These are phyloP conservation scores for Anseranas semipalmata DNA, from an alignment of 2,113 vertebrate species.

Conservation along the genomic window DNA sequence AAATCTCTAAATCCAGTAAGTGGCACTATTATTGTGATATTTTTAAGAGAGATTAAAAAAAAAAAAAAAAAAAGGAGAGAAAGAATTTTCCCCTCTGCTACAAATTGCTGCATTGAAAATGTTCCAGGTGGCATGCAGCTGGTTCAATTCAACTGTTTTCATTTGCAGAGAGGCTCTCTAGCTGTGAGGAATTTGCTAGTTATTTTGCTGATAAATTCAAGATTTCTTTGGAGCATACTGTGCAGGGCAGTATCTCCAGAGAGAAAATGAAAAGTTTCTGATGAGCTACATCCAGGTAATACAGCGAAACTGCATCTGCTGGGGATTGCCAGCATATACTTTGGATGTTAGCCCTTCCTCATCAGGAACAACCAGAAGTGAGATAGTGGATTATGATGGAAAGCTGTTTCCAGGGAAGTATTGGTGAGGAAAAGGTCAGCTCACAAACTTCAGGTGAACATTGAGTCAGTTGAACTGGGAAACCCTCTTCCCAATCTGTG, in stretches of 20 bases:
- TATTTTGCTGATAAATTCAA: constrained; percentile 39
- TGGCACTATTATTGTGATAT: background rate
- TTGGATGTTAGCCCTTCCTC: background rate
- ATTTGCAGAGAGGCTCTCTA: constrained; percentile 7
- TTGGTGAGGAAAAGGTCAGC: background rate
- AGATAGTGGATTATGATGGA: background rate
- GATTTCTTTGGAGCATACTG: constrained; percentile 1
- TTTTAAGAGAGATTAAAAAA: background rate
- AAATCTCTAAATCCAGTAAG: background rate
- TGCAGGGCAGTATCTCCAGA: background rate
- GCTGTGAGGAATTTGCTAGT: constrained; percentile 10
- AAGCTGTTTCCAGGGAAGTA: background rate
- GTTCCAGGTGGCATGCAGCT: constrained; percentile 48
- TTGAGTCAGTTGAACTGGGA: background rate
- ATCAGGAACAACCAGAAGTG: background rate
- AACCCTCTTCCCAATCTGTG: background rate
- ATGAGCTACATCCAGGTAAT: background rate
- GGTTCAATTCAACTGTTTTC: constrained; percentile 12
- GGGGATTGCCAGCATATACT: background rate
- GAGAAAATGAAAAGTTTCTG: background rate
- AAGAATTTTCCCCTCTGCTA: background rate
- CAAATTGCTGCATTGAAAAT: constrained; percentile 15
- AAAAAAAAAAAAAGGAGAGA: background rate
- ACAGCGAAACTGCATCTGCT: background rate
- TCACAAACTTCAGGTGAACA: background rate